Evolutionary conservation across 2,113 vertebrate genomes (phyloP).

Genomic region (Acinonyx jubatus): DNA sequence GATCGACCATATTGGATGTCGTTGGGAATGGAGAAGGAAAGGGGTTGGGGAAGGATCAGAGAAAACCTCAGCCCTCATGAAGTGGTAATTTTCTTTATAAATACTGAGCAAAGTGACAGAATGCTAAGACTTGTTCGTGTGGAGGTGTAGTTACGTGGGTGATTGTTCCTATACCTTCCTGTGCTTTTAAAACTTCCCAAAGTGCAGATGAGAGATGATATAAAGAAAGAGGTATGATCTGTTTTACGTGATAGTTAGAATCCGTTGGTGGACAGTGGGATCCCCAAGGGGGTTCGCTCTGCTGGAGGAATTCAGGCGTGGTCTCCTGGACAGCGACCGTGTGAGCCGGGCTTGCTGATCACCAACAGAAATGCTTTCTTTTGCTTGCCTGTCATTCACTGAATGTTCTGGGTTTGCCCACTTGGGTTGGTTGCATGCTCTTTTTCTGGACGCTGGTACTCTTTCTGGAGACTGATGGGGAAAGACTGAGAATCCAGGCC

Average conservation of each 20-base stretch:
- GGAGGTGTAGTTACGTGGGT: background rate
- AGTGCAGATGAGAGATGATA: background rate
- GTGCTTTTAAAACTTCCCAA: background rate
- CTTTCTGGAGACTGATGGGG: slow-evolving; percentile 10
- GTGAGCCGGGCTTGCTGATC: background rate
- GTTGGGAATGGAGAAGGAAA: background rate
- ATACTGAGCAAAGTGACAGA: background rate
- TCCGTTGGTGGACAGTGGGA: background rate
- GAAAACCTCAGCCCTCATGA: background rate
- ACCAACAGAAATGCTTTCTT: background rate
- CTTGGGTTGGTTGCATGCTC: background rate
- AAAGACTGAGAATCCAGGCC: background rate
- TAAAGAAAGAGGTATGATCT: background rate
- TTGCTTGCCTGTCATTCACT: background rate
- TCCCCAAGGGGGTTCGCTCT: background rate
- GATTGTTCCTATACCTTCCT: background rate
- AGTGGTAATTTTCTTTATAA: slow-evolving; percentile 17
- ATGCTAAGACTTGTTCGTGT: background rate
- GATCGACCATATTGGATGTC: background rate
- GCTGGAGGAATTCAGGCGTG: background rate
- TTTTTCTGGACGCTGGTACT: slow-evolving; percentile 37
- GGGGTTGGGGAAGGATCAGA: background rate
- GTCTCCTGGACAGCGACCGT: background rate
- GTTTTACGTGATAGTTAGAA: background rate
- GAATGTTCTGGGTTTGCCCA: background rate